These are phyloP conservation scores for Hassar affinis DNA, from an alignment of 2,113 vertebrate genomes.

Conservation along the genomic window DNA sequence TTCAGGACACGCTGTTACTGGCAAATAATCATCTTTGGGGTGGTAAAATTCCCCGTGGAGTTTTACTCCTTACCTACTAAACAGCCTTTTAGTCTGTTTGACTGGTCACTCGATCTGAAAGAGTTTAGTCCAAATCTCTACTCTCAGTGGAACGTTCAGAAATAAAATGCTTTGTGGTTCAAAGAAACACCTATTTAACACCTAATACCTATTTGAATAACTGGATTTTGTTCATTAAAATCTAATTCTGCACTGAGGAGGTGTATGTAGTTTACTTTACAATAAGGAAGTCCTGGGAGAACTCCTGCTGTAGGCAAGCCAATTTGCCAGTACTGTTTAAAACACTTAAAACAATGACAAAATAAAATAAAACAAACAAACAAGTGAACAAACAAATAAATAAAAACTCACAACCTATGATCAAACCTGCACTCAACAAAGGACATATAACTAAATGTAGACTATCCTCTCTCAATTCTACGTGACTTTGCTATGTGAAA, in stretches of 20 bases:
- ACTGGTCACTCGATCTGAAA: not conserved
- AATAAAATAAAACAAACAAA: no score
- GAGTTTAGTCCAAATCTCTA: not conserved
- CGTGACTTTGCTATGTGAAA: not conserved
- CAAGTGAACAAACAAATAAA: no score
- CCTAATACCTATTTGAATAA: not conserved
- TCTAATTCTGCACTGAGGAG: not conserved
- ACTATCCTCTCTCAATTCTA: not conserved
- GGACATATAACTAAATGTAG: no score
- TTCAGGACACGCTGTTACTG: no score
- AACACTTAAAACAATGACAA: not conserved
- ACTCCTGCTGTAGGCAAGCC: not conserved
- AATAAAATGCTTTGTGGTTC: not conserved
- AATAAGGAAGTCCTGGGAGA: not conserved
- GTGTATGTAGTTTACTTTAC: not conserved
- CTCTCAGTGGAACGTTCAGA: not conserved
- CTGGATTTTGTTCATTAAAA: not conserved
- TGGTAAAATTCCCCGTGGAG: no score
- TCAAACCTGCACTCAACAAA: no score
- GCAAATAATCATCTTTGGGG: not conserved
- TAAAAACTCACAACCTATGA: no score
- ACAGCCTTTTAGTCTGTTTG: not conserved
- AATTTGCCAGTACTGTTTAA: not conserved
- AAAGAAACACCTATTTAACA: not conserved
- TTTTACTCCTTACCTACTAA: not conserved